Percentiles rank a stretch among this genome's conserved stretches.
These are phyloP conservation scores for Thamnaconus septentrionalis DNA, from an alignment of 2,113 vertebrate genomes.

Conservation along the genomic window DNA sequence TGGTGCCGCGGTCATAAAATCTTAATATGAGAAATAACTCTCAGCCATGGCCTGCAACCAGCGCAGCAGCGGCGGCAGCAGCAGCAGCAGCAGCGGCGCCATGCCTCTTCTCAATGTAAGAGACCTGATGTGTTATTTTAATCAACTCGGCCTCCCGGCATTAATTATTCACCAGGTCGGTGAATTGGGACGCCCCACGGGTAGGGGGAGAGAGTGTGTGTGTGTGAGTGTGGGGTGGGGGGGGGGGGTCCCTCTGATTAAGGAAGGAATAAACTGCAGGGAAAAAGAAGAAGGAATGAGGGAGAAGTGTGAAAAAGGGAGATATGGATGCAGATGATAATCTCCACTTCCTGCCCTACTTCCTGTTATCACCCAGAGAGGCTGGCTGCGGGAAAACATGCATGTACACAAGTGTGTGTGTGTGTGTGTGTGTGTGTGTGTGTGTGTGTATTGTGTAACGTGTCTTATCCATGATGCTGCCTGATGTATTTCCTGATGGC, in stretches of 20 bases:
- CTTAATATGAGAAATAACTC: slow-evolving; percentile 48
- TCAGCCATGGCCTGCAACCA: slow-evolving; percentile 23
- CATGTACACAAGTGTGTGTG: slow-evolving; percentile 5
- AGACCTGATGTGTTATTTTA: slow-evolving; percentile 74
- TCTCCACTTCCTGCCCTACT: slow-evolving; percentile 24
- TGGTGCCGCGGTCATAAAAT: slow-evolving; percentile 25
- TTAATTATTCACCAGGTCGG: slow-evolving; percentile 76
- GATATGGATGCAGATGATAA: slow-evolving; percentile 13
- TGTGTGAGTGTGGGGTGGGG: neutral
- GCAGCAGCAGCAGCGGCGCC: slow-evolving; percentile 8
- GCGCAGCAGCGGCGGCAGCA: too few species aligned
- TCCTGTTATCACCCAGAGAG: slow-evolving; percentile 7
- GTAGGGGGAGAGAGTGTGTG: slow-evolving; percentile 19
- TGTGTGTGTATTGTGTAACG: slow-evolving; percentile 3
- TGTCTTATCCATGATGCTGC: slow-evolving; percentile 31
- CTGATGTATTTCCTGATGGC: slow-evolving; percentile 48
- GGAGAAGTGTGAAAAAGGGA: neutral
- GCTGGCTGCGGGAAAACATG: neutral
- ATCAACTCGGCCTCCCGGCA: slow-evolving; percentile 68
- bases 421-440: slow-evolving; percentile 1
- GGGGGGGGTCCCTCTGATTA: slow-evolving; percentile 41
- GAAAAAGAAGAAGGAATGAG: slow-evolving; percentile 10
- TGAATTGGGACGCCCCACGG: slow-evolving; percentile 64
- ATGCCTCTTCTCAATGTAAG: slow-evolving; percentile 59
- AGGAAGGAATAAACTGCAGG: slow-evolving; percentile 12